Evolutionary conservation across 1,140 invertebrate species (phyloP).

Genomic region (Chlorops oryzae): DNA sequence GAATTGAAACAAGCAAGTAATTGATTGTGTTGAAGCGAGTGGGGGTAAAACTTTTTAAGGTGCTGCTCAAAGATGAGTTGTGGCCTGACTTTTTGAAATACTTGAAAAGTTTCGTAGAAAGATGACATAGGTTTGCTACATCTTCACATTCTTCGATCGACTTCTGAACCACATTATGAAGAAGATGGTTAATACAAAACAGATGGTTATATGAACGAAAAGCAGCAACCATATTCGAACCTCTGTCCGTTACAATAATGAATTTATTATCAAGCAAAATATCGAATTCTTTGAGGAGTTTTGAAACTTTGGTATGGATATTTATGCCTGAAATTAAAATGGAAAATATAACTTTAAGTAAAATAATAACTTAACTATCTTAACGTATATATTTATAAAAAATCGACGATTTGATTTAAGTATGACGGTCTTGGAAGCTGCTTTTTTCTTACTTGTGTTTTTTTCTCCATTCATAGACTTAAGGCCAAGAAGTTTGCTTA

Average conservation of each 20-base stretch:
- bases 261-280: neutral
- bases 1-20: constrained; percentile 1
- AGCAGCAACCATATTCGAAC: constrained; percentile 1
- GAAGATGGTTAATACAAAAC: too few species aligned
- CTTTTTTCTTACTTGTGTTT: too few species aligned
- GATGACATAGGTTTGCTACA: neutral
- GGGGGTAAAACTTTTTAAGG: constrained; percentile 1
- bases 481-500: too few species aligned
- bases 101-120: neutral
- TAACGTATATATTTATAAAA: neutral
- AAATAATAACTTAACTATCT: neutral
- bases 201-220: constrained; percentile 1
- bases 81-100: too few species aligned
- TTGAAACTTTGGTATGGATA: neutral
- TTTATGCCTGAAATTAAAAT: neutral
- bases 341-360: neutral
- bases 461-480: too few species aligned
- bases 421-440: too few species aligned
- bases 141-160: neutral
- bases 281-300: neutral
- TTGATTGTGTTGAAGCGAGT: constrained; percentile 9
- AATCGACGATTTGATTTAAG: neutral
- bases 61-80: constrained; percentile 1
- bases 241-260: neutral
- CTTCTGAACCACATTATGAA: constrained; percentile 7